Evolutionary conservation across 2,113 vertebrate genomes (phyloP).

Genomic region (Poeciliopsis prolifica): DNA sequence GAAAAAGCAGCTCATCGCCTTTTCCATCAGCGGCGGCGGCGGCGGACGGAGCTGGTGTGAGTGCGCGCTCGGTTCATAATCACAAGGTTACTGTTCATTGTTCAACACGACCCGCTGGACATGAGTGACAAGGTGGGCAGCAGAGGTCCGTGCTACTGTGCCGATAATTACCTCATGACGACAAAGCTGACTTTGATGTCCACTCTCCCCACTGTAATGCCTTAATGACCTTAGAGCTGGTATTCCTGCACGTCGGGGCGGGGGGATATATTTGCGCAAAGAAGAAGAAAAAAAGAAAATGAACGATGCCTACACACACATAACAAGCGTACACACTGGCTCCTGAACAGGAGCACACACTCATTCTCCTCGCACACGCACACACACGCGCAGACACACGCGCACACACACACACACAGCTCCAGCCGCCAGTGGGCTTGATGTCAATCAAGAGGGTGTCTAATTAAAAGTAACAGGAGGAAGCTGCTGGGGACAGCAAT

Average conservation of each 20-base stretch:
- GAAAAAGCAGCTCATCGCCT: conserved; percentile 67
- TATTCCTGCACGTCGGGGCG: conserved; percentile 34
- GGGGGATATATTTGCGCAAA: conserved; percentile 45
- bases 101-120: conserved; percentile 63
- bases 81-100: conserved; percentile 75
- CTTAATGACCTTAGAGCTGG: conserved; percentile 72
- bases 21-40: conserved; percentile 59
- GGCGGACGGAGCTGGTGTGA: conserved; percentile 36
- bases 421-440: conserved; percentile 67
- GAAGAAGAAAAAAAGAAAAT: background rate
- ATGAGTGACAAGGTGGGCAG: conserved; percentile 74
- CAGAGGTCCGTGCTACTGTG: conserved; percentile 50
- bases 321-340: conserved; percentile 17
- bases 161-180: conserved; percentile 77
- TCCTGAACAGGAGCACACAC: conserved; percentile 22
- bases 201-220: conserved; percentile 52
- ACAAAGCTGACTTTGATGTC: conserved; percentile 79
- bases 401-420: background rate
- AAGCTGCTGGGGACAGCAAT: conserved; percentile 90
- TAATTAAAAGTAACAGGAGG: conserved; percentile 96
- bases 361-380: conserved; percentile 13
- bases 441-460: conserved; percentile 82
- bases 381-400: conserved; percentile 7
- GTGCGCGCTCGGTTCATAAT: conserved; percentile 62
- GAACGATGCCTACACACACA: conserved; percentile 38